These are phyloP conservation scores for Gadus macrocephalus DNA, from an alignment of 2,113 vertebrate genomes.

Conservation along the genomic window DNA sequence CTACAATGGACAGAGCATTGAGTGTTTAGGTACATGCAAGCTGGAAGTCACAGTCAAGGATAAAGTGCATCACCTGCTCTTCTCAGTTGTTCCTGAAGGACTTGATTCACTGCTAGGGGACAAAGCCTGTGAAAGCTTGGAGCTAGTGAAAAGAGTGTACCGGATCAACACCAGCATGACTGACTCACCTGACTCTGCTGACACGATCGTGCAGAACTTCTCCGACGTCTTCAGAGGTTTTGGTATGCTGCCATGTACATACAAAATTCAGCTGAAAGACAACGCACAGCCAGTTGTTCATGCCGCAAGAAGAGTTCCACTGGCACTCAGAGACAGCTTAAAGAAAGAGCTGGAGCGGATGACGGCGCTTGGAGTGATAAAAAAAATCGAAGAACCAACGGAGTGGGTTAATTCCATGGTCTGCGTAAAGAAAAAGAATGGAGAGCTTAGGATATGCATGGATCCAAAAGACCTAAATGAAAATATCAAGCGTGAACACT, in stretches of 20 bases:
- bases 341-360: neutral
- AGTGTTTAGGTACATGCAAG: constrained; percentile 9
- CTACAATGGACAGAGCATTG: neutral
- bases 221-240: no score
- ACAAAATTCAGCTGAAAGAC: no score
- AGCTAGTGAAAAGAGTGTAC: constrained; percentile 21
- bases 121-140: constrained; percentile 5
- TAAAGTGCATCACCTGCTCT: constrained; percentile 15
- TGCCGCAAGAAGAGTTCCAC: neutral
- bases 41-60: constrained; percentile 14
- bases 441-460: constrained; percentile 14
- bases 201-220: neutral
- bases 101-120: constrained; percentile 25
- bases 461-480: constrained; percentile 21
- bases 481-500: constrained; percentile 15
- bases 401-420: neutral
- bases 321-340: neutral
- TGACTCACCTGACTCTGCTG: neutral
- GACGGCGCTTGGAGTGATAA: neutral
- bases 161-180: neutral
- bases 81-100: constrained; percentile 18
- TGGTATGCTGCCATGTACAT: no score
- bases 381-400: no score
- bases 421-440: constrained; percentile 12
- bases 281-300: no score